phyloP scores from a whole-genome alignment of 2,888 invertebrate species.

The Molorchus minor region DNA sequence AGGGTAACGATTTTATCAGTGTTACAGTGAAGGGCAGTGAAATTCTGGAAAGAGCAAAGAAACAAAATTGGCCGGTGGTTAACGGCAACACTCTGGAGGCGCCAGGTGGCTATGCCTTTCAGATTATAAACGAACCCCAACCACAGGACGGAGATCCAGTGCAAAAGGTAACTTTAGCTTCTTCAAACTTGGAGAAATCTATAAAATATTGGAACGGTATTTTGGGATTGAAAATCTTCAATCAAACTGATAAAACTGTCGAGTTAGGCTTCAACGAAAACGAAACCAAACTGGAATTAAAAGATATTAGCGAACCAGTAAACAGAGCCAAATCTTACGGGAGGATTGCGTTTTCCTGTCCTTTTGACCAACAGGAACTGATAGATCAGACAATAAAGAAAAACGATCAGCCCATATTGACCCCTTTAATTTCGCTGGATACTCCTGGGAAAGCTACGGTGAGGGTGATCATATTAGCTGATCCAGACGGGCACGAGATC shows the following conservation, averaged over 20 bases:
- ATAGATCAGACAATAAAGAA: conserved; percentile 80
- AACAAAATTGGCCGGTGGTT: conserved; percentile 76
- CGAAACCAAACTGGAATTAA: conserved; percentile 81
- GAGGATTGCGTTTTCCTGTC: conserved; percentile 93
- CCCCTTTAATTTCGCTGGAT: conserved; percentile 89
- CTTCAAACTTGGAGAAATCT: conserved; percentile 79
- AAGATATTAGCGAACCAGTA: conserved; percentile 73
- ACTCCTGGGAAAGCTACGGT: conserved; percentile 98
- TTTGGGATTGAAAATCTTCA: conserved; percentile 76
- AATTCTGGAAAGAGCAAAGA: conserved; percentile 76
- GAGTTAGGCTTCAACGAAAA: conserved; percentile 76
- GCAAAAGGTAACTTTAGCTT: conserved; percentile 79
- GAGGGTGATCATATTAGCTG: conserved; percentile 93
- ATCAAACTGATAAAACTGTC: conserved; percentile 69
- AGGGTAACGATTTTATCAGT: conserved; percentile 92
- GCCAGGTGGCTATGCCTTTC: conserved; percentile 93
- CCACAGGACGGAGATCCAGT: conserved; percentile 79
- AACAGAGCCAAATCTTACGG: conserved; percentile 93
- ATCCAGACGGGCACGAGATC: conserved; percentile 97
- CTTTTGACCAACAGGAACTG: conserved; percentile 76
- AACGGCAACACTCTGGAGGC: conserved; percentile 76
- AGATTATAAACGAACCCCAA: conserved; percentile 77
- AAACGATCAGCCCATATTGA: conserved; percentile 79
- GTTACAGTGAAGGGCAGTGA: conserved; percentile 85
- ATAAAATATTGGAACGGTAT: conserved; percentile 86